Base-by-base conservation (phyloP, 1,140 invertebrate genomes). In the Solenopsis fugax region DNA sequence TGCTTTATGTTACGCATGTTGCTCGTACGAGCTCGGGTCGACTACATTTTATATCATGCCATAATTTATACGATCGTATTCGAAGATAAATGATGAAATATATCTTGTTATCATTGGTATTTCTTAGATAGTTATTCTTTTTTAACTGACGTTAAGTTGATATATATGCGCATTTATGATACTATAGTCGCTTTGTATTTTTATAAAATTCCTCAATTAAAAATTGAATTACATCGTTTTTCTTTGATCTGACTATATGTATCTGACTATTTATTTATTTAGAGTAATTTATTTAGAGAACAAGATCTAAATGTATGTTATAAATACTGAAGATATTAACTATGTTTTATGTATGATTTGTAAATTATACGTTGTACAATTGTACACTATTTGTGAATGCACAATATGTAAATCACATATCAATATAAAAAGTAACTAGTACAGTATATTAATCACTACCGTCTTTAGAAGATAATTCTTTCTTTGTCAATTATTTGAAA, bases 61-160 rank as follows among this genome's bases (percentile, higher is more conserved):
- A 24, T 62, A 84, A 84, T 84, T 84, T 82, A 73, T 84, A 84
- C 24, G 41, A 84, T 75, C 29, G 18, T 37, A 24, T 60, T 12
- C 4, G 2, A 75, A 34, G n/a, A 73, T 62, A 82, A 72, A 50
- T 73, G 41, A 60, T 50, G 2, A 67, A 67, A 69, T 29, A 16
- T 75, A 84, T 73, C 12, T 34, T 29, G 37, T 82, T 72, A 72
- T 48, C 18, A 60, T 73, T 75, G 45, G 4, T 75, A 71, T 60
- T 45, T 37, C 65, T 54, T 69, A 67, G 13, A 80, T 45, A 56
- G 10, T 3, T 18, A 18, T 73, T 58, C 21, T 58, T 75, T 73
- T 60, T 60, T 37, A 7, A 18, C 16, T 54, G 13, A 67, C 2
- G 10, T 16, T 54, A 24, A 2, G 56, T 18, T 54, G n/a, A n/a